phyloP scores from a whole-genome alignment of 2,113 vertebrate species.

The Monopterus albus region DNA sequence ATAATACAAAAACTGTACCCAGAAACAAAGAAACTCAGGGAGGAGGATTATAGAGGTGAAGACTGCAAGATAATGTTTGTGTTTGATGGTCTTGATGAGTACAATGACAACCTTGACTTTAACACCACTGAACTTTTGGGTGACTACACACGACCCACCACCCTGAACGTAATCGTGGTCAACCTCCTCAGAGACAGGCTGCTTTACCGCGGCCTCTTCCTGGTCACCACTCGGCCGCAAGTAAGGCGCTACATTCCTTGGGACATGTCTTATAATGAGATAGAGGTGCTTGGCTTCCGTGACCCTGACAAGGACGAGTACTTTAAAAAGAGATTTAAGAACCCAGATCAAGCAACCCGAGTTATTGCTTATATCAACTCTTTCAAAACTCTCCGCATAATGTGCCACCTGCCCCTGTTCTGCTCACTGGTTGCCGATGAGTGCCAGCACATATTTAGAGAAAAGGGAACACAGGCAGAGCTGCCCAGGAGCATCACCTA shows the following conservation, averaged over 20 bases:
- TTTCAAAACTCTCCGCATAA: conserved; percentile 70
- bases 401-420: conserved; percentile 82
- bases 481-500: conserved; percentile 70
- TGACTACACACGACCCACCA: conserved; percentile 3
- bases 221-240: conserved; percentile 62
- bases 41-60: conserved; percentile 22
- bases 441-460: conserved; percentile 43
- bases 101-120: conserved; percentile 59
- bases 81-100: conserved; percentile 80
- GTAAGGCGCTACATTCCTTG: conserved; percentile 42
- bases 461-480: conserved; percentile 4
- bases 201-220: conserved; percentile 26
- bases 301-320: conserved; percentile 69
- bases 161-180: conserved; percentile 60
- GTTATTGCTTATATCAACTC: conserved; percentile 68
- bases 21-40: conserved; percentile 58
- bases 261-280: conserved; percentile 52
- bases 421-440: conserved; percentile 71
- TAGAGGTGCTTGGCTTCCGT: conserved; percentile 74
- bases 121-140: conserved; percentile 33
- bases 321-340: conserved; percentile 69
- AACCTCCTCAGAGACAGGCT: conserved; percentile 76
- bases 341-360: conserved; percentile 60
- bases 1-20: conserved; percentile 76
- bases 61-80: conserved; percentile 74